Conservation (phyloP, 2,888 invertebrate species). For the Lepas anatifera region DNA sequence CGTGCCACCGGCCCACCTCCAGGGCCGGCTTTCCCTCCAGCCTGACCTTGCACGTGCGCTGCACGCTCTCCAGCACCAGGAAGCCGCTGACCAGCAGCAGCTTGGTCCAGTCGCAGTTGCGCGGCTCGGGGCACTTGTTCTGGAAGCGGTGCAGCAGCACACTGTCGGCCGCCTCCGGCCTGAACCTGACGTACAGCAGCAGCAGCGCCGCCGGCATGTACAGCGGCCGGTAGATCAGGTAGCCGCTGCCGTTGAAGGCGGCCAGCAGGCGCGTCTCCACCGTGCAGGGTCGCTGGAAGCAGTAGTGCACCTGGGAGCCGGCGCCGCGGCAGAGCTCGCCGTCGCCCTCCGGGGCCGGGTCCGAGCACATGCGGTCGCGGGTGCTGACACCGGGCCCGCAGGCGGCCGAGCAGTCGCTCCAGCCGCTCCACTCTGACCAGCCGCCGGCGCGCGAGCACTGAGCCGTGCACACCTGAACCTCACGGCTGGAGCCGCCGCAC, state of each 20-base stretch:
- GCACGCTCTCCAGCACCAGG: not conserved
- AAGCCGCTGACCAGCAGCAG: not conserved
- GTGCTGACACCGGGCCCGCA: not conserved
- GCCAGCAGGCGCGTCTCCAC: not conserved
- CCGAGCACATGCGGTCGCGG: not conserved
- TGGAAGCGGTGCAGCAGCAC: conserved; percentile 7
- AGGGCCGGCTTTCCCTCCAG: not conserved
- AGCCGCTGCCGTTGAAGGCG: conserved; percentile 1
- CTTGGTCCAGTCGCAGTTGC: not conserved
- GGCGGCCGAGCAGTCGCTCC: not conserved
- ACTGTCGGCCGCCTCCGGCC: not conserved
- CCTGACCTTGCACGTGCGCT: not conserved
- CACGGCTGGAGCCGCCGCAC: not conserved
- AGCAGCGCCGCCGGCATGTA: not conserved
- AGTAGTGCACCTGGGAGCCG: conserved; percentile 4
- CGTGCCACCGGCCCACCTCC: not conserved
- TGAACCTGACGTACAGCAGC: not conserved
- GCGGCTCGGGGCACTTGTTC: conserved; percentile 11
- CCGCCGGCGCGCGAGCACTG: not conserved
- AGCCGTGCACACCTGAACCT: not conserved
- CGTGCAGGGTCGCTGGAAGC: conserved; percentile 10
- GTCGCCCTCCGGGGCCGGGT: not conserved
- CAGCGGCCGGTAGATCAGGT: not conserved
- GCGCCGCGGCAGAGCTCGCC: not conserved
- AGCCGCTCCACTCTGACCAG: conserved; percentile 1